A percentile compares a stretch with the other conserved stretches of the same genome.
Evolutionary conservation across 2,888 invertebrate genomes (phyloP).

Genomic region (Spodoptera exigua): DNA sequence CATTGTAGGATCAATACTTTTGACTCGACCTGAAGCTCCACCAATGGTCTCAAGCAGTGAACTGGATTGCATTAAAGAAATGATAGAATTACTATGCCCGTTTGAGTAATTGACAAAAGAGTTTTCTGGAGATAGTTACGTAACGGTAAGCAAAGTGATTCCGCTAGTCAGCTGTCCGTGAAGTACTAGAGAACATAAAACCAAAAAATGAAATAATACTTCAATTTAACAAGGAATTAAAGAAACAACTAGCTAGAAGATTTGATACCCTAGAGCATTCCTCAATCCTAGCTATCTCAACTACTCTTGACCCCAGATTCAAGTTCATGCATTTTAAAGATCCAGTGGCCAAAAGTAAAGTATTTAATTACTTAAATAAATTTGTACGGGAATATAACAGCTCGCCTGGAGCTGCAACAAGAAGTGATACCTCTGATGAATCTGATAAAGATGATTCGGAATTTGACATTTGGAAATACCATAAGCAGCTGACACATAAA

Average conservation of each 20-base stretch:
- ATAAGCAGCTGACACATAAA: slow-evolving; percentile 20
- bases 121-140: slow-evolving; percentile 27
- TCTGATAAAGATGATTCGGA: slow-evolving; percentile 11
- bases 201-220: slow-evolving; percentile 25
- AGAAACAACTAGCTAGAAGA: slow-evolving; percentile 25
- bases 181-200: slow-evolving; percentile 15
- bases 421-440: slow-evolving; percentile 17
- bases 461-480: slow-evolving; percentile 22
- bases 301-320: slow-evolving; percentile 18
- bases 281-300: slow-evolving; percentile 14
- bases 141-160: slow-evolving; percentile 37
- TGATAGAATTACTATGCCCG: slow-evolving; percentile 10
- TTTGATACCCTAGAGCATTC: slow-evolving; percentile 15
- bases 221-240: slow-evolving; percentile 23
- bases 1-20: slow-evolving; percentile 18
- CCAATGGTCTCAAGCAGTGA: slow-evolving; percentile 22
- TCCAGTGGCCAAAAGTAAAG: slow-evolving; percentile 6
- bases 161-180: slow-evolving; percentile 25
- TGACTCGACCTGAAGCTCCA: slow-evolving; percentile 13
- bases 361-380: slow-evolving; percentile 21
- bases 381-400: no score
- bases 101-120: slow-evolving; percentile 23
- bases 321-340: slow-evolving; percentile 18
- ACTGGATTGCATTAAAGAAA: slow-evolving; percentile 11
- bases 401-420: slow-evolving; percentile 8